Base-by-base conservation (phyloP, 2,113 vertebrate species). In the Phodopus roborovskii region DNA sequence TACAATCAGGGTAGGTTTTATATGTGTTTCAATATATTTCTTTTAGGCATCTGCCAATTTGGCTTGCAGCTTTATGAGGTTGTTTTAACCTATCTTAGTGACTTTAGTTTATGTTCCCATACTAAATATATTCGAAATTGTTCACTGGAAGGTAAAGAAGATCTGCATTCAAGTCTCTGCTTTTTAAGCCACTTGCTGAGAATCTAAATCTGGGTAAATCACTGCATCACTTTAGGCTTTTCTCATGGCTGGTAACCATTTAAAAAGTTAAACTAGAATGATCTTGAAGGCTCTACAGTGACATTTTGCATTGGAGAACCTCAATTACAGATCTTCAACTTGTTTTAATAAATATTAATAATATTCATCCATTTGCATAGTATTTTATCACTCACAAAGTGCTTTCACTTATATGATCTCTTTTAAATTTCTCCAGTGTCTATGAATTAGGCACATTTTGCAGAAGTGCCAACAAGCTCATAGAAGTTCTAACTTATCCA, bases 281-380 rank as follows among this genome's bases (percentile, higher is more conserved):
- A 92, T 92, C 26, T 45, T 73, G 81, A 96, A 97, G 53, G 64
- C 92, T 75, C 84, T 92, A 53, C 53, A 79, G 74, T 95, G 84
- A 92, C 45, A 94, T 73, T 97, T 95, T 96, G 58, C 66, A 28
- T 71, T 92, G 39, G 58, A 93, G 93, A 77, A 28, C 17, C 50
- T 97, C 90, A 94, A 90, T 85, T 93, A 94, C 70, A 64, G 81
- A 93, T 93, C 50, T 91, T 90, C 71, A 90, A 73, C 56, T 82
- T 19, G 0, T 94, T 95, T 95, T 88, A 96, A 90, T 91, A 96
- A 84, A 92, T 89, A 92, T 88, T 95, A 96, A 94, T 88, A 90
- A 82, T 95, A 92, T 92, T 90, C 88, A 88, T 90, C 66, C 42
- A 95, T 96, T 97, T 97, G 82, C 88, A 95, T 94, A 92, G 70